A percentile compares a stretch with the other conserved stretches of the same genome.
These are phyloP conservation scores for Dorcus parallelipipedus DNA, from an alignment of 2,888 invertebrate species.

Conservation along the genomic window DNA sequence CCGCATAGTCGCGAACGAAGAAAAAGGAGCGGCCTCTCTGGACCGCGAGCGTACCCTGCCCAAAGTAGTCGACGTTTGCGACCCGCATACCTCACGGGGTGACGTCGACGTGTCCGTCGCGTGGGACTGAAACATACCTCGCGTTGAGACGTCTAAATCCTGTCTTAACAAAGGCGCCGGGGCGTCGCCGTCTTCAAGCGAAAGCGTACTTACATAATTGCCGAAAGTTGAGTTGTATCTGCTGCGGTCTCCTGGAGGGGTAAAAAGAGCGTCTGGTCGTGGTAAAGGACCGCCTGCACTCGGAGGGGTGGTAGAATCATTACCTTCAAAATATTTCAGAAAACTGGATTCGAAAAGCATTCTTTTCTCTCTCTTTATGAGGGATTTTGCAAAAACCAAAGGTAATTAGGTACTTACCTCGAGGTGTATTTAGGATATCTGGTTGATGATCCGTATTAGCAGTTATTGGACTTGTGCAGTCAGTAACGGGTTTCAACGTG, in stretches of 20 bases:
- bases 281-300: slow-evolving; percentile 38
- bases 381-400: neutral
- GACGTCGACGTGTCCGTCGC: slow-evolving; percentile 23
- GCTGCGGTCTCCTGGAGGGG: slow-evolving; percentile 35
- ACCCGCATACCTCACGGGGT: slow-evolving; percentile 34
- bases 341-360: too few species aligned
- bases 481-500: slow-evolving; percentile 67
- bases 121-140: neutral
- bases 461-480: slow-evolving; percentile 33
- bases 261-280: slow-evolving; percentile 44
- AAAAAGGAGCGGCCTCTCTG: slow-evolving; percentile 47
- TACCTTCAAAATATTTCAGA: slow-evolving; percentile 31
- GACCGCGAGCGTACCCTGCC: slow-evolving; percentile 42
- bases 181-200: neutral
- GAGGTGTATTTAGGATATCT: slow-evolving; percentile 75
- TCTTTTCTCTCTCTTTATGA: too few species aligned
- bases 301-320: slow-evolving; percentile 40
- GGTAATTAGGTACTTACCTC: slow-evolving; percentile 51
- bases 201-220: slow-evolving; percentile 34
- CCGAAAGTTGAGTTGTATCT: slow-evolving; percentile 34
- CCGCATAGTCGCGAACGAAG: slow-evolving; percentile 58
- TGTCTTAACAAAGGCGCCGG: neutral
- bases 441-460: slow-evolving; percentile 43
- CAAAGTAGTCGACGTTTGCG: slow-evolving; percentile 30
- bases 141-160: neutral